phyloP scores from a whole-genome alignment of 1,140 invertebrate genomes.

The Pantala flavescens region DNA sequence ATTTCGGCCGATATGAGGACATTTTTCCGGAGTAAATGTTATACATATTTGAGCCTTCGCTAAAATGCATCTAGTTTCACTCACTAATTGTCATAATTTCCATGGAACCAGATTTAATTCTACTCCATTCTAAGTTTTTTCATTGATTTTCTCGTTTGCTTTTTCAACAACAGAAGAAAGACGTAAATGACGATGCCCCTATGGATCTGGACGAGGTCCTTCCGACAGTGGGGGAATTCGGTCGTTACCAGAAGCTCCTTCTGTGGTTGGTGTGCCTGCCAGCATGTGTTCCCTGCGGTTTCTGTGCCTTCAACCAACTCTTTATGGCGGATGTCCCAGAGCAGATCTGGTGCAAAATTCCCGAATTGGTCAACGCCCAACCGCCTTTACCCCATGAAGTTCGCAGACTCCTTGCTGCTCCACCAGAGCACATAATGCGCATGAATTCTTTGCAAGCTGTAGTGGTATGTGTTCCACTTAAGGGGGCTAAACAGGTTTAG shows the following conservation, averaged over 20 bases:
- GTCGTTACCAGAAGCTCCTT: constrained; percentile 72
- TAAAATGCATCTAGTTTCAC: no score
- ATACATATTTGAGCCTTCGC: no score
- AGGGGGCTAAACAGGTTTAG: no score
- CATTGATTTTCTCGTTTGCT: no score
- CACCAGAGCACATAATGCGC: constrained; percentile 26
- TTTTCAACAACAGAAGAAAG: not conserved
- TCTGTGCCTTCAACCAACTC: constrained; percentile 81
- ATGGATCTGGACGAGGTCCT: constrained; percentile 74
- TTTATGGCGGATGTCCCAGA: constrained; percentile 73
- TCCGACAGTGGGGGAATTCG: constrained; percentile 76
- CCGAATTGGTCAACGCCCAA: constrained; percentile 38
- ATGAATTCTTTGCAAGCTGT: not conserved
- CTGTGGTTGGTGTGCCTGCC: constrained; percentile 78
- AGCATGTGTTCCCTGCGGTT: constrained; percentile 77
- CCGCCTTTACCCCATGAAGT: not conserved
- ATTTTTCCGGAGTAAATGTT: no score
- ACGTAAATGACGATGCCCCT: constrained; percentile 29
- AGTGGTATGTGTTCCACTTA: no score
- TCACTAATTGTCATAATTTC: no score
- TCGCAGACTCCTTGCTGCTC: constrained; percentile 50
- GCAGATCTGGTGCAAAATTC: constrained; percentile 65
- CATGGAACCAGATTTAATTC: no score
- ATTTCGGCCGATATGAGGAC: no score
- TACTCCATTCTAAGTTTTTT: no score